Conservation (phyloP, 2,113 vertebrate species). For the Muntiacus muntjak region DNA sequence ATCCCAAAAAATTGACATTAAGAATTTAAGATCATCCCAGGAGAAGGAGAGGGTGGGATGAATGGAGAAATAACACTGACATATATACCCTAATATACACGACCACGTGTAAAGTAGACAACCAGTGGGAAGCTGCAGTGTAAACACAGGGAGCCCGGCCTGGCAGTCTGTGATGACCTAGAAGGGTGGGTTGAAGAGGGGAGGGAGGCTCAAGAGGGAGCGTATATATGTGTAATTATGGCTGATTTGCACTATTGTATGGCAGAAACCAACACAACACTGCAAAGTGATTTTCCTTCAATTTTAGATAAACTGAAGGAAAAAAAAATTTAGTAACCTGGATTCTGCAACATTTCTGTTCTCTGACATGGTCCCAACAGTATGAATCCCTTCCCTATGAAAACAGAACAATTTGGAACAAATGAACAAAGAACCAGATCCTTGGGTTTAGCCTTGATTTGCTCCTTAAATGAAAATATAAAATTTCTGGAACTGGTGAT, state of each 20-base stretch:
- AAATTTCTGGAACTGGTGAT: not conserved
- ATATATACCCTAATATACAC: not conserved
- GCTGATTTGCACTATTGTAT: fast-evolving
- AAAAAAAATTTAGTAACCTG: not conserved
- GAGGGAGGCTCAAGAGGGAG: not conserved
- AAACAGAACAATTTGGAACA: not conserved
- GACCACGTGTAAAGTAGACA: not conserved
- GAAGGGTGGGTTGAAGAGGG: not conserved
- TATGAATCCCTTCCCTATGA: no score
- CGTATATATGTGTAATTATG: not conserved
- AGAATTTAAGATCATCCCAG: not conserved
- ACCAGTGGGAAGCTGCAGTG: not conserved
- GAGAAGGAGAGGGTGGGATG: not conserved
- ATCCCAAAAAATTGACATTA: not conserved
- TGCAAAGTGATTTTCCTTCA: not conserved
- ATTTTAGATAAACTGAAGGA: not conserved
- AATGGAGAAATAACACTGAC: not conserved
- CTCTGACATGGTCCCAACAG: fast-evolving
- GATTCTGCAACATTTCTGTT: fast-evolving
- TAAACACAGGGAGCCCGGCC: not conserved
- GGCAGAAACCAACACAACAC: not conserved
- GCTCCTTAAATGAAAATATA: not conserved
- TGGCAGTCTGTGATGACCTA: not conserved
- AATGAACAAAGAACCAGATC: not conserved
- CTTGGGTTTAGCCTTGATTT: not conserved